Base-by-base conservation (phyloP, 2,888 invertebrate species). In the Orchesella flavescens region DNA sequence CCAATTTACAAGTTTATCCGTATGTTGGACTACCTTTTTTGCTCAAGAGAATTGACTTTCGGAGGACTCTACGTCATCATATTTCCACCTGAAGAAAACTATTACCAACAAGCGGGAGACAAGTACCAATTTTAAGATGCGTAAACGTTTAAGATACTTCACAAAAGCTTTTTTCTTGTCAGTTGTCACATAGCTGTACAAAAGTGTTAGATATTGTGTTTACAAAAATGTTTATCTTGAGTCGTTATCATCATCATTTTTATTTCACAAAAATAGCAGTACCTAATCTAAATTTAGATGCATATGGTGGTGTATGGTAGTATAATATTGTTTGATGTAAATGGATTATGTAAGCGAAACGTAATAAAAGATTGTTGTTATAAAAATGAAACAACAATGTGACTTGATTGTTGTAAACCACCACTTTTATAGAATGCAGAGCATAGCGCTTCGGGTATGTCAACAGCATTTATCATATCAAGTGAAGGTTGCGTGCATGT, bases 11-110 rank as follows among this genome's bases (percentile, higher is more conserved):
- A 73, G 17, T 34, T 80, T 5, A 24, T 72, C 15, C 73, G 34
- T 1, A 7, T 74, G 19, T 19, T 80, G 13, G 80, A 80, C 44
- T 80, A 80, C 53, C 63, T 79, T 15, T 79, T 79, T 17, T 49
- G 24, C 21, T 71, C 79, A 15, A 63, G 23, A 19, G 55, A 34
- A 0, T 44, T 72, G 12, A 55, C 79, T 5, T 65, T 21, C 9
- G 7, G 55, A 44, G 79, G 65, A 55, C n/a, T 79, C 3, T 34
- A 71, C 7, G 34, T 5, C 10, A 79, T 79, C 43, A 55, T 79
- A n/a, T 65, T 34, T 44, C 72, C 72, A 5, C 72, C 72, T 1
- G 49, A 78, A 4, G 77, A 77, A 49, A 61, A 78, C 61, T 12
- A 3, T n/a, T 24, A 49, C 7, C 69, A 23, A 43, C 49, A n/a